Conservation (phyloP, 2,888 invertebrate genomes). For the Andricus curvator region DNA sequence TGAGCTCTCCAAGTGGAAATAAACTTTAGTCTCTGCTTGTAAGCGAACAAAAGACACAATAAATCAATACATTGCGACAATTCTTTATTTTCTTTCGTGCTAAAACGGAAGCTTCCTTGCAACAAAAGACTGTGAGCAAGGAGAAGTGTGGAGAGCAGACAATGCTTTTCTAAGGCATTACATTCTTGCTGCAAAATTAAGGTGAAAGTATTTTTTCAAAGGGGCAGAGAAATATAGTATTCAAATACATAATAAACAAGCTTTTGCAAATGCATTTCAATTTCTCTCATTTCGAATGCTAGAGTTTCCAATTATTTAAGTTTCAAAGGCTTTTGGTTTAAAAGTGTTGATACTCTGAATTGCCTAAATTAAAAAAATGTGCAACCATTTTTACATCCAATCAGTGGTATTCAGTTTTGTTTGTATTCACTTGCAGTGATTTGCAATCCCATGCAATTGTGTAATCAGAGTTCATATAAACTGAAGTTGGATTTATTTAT, state of each 20-base stretch:
- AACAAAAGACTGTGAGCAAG: neutral
- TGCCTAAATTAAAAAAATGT: neutral
- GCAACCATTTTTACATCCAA: neutral
- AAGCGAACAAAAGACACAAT: conserved; percentile 7
- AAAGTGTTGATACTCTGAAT: neutral
- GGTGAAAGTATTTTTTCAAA: neutral
- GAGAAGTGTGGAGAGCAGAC: neutral
- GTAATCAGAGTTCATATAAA: neutral
- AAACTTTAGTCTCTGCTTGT: neutral
- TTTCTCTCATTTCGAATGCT: neutral
- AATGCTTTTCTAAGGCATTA: neutral
- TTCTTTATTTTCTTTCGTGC: conserved; percentile 7
- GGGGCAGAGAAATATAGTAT: too few relatives aligned
- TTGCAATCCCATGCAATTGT: neutral
- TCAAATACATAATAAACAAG: too few relatives aligned
- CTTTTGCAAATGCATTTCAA: neutral
- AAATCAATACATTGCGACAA: conserved; percentile 2
- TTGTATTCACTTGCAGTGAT: too few relatives aligned
- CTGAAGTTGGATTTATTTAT: too few relatives aligned
- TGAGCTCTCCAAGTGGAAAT: neutral
- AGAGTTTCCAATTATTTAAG: neutral
- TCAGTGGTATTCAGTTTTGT: too few relatives aligned
- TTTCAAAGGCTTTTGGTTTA: neutral
- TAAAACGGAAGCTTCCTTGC: neutral
- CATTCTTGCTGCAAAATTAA: neutral